A percentile compares a stretch with the other conserved stretches of the same genome.
Conservation (phyloP, 2,113 vertebrate genomes). For the Geococcyx californianus region DNA sequence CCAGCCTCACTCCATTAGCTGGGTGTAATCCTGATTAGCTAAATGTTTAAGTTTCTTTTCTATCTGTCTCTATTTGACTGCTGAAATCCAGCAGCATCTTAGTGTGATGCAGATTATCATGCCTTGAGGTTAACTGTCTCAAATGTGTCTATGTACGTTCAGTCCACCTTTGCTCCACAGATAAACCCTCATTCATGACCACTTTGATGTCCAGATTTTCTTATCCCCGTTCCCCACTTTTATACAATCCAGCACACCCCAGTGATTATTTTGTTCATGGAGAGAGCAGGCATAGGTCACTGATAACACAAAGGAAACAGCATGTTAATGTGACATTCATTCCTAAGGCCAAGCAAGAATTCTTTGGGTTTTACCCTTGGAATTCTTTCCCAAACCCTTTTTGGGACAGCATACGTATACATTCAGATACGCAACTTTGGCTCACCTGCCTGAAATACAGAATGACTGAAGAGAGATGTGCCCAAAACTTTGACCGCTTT, state of each 20-base stretch:
- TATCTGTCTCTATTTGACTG: background rate
- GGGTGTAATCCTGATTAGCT: conserved; percentile 58
- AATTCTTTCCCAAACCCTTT: background rate
- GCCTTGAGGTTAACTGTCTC: background rate
- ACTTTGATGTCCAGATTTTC: conserved; percentile 21
- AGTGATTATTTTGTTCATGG: background rate
- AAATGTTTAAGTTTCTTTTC: background rate
- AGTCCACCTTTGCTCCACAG: conserved; percentile 8
- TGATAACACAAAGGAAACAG: background rate
- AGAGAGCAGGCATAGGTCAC: background rate
- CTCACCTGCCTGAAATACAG: background rate
- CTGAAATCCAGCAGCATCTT: conserved; percentile 20
- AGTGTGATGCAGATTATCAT: background rate
- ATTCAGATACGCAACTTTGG: background rate
- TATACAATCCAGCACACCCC: background rate
- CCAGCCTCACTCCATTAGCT: conserved; percentile 72
- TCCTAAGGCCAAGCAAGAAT: background rate
- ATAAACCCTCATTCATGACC: background rate
- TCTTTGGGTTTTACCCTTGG: background rate
- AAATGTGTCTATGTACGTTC: background rate
- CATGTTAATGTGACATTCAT: background rate
- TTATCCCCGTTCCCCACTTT: background rate
- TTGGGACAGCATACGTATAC: background rate
- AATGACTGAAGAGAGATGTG: accelerated
- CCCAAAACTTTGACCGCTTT: background rate